These are phyloP conservation scores for Cataglyphis livida DNA, from an alignment of 2,888 invertebrate genomes.

Conservation along the genomic window DNA sequence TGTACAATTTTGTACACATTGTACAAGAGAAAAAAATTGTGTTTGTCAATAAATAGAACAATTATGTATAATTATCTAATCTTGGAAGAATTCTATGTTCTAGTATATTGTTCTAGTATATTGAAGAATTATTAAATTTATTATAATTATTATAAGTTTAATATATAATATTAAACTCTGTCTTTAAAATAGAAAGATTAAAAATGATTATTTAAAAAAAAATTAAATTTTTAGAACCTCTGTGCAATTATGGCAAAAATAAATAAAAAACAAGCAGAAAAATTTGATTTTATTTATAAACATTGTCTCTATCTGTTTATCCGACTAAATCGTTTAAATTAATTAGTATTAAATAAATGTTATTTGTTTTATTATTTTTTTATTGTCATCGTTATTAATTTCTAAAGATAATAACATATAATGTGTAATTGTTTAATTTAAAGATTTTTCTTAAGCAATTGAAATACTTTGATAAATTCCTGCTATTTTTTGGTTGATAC, in stretches of 20 bases:
- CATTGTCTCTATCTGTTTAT: not conserved
- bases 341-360: slow-evolving; percentile 7
- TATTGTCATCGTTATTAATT: not conserved
- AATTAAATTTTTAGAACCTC: not conserved
- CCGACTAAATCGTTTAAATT: not conserved
- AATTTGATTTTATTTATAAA: not conserved
- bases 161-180: not conserved
- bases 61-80: not conserved
- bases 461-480: slow-evolving; percentile 41
- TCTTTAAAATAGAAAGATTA: not conserved
- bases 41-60: not conserved
- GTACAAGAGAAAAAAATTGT: not conserved
- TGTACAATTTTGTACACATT: not conserved
- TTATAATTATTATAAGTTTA: too few relatives aligned
- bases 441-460: not conserved
- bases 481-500: slow-evolving; percentile 35
- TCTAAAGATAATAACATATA: slow-evolving; percentile 18
- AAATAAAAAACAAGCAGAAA: not conserved
- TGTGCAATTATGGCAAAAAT: not conserved
- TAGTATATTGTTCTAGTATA: not conserved
- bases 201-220: not conserved
- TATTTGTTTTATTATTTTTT: not conserved
- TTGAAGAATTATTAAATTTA: not conserved
- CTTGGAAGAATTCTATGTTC: not conserved
- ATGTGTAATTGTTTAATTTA: not conserved